Evolutionary conservation across 23 tunicate species (phyloP).

Genomic region (Halocynthia aurantium): DNA sequence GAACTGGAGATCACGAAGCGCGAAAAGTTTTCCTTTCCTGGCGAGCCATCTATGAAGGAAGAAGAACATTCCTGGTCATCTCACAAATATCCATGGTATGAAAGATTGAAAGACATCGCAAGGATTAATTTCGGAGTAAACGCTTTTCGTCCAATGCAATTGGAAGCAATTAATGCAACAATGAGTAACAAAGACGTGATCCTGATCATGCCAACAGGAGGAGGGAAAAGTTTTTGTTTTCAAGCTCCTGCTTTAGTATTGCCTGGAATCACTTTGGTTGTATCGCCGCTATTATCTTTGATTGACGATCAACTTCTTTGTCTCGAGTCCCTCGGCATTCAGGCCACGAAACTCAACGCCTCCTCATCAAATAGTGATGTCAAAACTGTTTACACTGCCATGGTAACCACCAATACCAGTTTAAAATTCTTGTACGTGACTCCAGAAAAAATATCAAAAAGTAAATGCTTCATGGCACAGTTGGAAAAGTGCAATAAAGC

Average conservation of each 20-base stretch:
- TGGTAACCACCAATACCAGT: slow-evolving; percentile 13
- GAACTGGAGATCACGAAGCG: slow-evolving; percentile 11
- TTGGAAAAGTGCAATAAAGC: slow-evolving; percentile 63
- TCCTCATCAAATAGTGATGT: slow-evolving; percentile 46
- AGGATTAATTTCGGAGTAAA: slow-evolving; percentile 32
- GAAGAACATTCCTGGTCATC: neutral
- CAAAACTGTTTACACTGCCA: slow-evolving; percentile 19
- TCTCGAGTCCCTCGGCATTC: slow-evolving; percentile 39
- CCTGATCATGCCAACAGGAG: slow-evolving; percentile 86
- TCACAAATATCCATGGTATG: slow-evolving; percentile 72
- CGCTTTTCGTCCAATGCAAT: slow-evolving; percentile 55
- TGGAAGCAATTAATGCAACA: slow-evolving; percentile 75
- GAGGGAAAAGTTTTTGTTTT: slow-evolving; percentile 83
- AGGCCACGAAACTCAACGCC: slow-evolving; percentile 39
- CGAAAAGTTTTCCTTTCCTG: neutral
- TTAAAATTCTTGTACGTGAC: slow-evolving; percentile 45
- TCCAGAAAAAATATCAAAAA: slow-evolving; percentile 70
- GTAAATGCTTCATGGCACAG: slow-evolving; percentile 75
- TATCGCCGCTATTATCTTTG: slow-evolving; percentile 81
- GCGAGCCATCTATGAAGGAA: neutral
- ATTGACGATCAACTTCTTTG: slow-evolving; percentile 69
- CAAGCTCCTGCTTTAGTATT: slow-evolving; percentile 55
- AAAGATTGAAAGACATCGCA: slow-evolving; percentile 13
- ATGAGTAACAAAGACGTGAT: slow-evolving; percentile 53
- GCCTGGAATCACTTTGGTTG: slow-evolving; percentile 61